These are phyloP conservation scores for Saguinus oedipus DNA, from an alignment of 2,797 vertebrate genomes.

Conservation along the genomic window DNA sequence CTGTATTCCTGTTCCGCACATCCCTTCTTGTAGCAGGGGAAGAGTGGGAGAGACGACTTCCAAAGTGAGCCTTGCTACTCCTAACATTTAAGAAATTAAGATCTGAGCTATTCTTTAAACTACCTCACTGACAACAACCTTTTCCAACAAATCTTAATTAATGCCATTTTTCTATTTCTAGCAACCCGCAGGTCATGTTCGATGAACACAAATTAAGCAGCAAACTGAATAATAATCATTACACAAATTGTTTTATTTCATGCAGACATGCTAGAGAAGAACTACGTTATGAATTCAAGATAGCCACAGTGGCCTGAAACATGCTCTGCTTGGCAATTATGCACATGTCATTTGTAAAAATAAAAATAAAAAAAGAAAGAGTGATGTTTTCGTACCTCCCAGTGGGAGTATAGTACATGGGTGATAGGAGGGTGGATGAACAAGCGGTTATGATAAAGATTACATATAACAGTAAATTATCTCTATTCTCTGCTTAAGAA, in stretches of 20 bases:
- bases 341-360: background rate
- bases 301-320: background rate
- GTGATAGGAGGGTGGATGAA: background rate
- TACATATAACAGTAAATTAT: background rate
- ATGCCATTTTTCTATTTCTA: background rate
- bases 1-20: background rate
- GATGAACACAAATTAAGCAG: conserved; percentile 13
- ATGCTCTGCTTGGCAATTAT: background rate
- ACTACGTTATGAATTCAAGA: background rate
- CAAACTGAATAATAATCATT: background rate
- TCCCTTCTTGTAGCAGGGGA: background rate
- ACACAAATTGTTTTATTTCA: background rate
- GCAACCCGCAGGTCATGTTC: background rate
- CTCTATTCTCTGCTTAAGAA: background rate
- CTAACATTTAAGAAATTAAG: background rate
- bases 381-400: background rate
- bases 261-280: background rate
- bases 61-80: background rate
- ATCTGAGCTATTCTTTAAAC: background rate
- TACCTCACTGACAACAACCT: background rate
- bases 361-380: background rate
- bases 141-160: background rate
- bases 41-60: background rate
- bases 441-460: background rate
- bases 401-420: background rate